Evolutionary conservation across 2,888 invertebrate species (phyloP), one percentile per base, ranked within the genome.

Genomic region (Phragmatobia fuliginosa): DNA sequence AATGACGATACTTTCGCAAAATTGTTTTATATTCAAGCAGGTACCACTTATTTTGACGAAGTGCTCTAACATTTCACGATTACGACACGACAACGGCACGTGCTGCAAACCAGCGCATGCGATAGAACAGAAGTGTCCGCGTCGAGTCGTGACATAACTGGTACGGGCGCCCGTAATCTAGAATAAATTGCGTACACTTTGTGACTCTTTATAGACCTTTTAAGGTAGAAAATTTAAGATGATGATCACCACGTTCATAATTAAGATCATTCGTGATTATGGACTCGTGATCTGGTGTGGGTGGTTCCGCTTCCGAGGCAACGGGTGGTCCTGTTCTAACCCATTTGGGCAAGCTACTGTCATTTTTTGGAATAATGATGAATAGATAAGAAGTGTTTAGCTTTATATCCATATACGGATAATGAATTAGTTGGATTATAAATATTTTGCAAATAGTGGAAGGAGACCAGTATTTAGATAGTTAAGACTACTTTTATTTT

Each of bases 231-330:
- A 94, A 91, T 94, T 94, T 92, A 87, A 94, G 95, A 94, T 94
- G 93, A 93, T 94, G 92, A 94, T 94, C 94, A 87, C 91, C 95
- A 94, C 94, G 95, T 88, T 94, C 90, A 93, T 94, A 95, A 95
- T 95, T 94, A 95, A 95, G 95, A 95, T 95, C 84, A 76, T 78
- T 69, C 70, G 76, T 77, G 95, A 95, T 95, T 92, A 88, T 77
- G 41, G 76, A 78, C 82, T 94, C 94, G 94, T 94, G 94, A 94
- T 87, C 88, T 88, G 85, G 91, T 88, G 94, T 94, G 93, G 94
- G 94, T 90, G 93, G 93, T 91, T 92, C 92, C 94, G 89, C 93
- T 94, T 94, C 93, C 94, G 94, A 91, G 89, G 88, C 88, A 88
- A 87, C 85, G 88, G 92, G 92, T 91, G 92, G 92, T 91, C 92